Evolutionary conservation across 2,888 invertebrate genomes (phyloP), one percentile per base, ranked within the genome.

Genomic region (Lochmaea capreae): DNA sequence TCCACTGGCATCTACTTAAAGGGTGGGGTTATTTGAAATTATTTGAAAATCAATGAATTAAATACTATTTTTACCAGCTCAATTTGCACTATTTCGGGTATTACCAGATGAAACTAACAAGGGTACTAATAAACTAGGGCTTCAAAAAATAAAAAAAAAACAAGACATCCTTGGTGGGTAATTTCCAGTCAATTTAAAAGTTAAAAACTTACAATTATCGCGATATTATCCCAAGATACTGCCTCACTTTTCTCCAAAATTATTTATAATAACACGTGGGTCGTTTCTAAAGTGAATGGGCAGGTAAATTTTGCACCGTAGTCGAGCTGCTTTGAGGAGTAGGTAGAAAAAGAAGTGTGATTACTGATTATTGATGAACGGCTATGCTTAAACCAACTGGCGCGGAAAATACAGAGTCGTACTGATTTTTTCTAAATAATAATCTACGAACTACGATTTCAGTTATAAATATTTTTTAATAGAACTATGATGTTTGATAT

Each of bases 221-320:
- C 54, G 77, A 78, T 78, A 78, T n/a, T 76, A 77, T 77, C 77
- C 59, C 58, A 39, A 74, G 67, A 66, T 49, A 42, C 63, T 61
- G 62, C 49, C 61, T 46, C 52, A 72, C 74, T 76, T 67, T 76
- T 66, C 71, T 77, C 46, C 43, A 75, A 76, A 76, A 74, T 76
- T 74, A 67, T 74, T 76, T 69, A 75, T 77, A 76, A 78, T 77
- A 74, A 78, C 72, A 73, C 76, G 69, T 72, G 74, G 76, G 73
- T 59, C 54, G 67, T 22, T 61, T 67, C 61, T 54, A 52, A 70
- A 66, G 65, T 42, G 70, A 75, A 65, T 72, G 68, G 33, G 59
- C 78, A 76, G 76, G 78, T 78, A 76, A 67, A 49, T 68, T 72
- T 76, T 74, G 62, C 62, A 63, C 62, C 54, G 42, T 52, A 59